Percentiles rank a stretch among this genome's conserved stretches.
phyloP scores from a whole-genome alignment of 2,113 vertebrate genomes.

The Tympanuchus pallidicinctus region DNA sequence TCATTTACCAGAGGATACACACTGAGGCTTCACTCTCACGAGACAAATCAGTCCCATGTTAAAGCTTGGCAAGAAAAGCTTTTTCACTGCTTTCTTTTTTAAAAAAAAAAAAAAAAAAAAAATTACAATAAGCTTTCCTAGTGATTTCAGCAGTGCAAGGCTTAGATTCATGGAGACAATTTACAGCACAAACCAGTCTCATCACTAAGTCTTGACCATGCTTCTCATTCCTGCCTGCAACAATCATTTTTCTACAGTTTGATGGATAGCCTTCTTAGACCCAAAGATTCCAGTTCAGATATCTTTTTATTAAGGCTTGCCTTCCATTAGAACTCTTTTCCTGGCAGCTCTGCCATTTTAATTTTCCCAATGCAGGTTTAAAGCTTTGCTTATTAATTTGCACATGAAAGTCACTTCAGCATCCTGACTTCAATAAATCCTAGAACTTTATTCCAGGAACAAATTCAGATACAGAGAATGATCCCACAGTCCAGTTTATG shows the following conservation, averaged over 20 bases:
- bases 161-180: neutral
- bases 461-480: neutral
- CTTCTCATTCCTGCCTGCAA: neutral
- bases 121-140: neutral
- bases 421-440: neutral
- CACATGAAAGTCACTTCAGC: neutral
- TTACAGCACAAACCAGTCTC: neutral
- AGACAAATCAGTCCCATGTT: neutral
- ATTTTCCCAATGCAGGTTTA: neutral
- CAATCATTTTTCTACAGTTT: neutral
- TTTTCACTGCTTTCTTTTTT: neutral
- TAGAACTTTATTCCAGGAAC: neutral
- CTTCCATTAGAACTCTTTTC: neutral
- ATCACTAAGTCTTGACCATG: neutral
- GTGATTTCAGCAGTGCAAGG: neutral
- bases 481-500: neutral
- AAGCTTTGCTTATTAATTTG: conserved; percentile 21
- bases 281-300: neutral
- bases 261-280: neutral
- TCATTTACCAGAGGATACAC: rapidly evolving
- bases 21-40: neutral
- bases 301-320: neutral
- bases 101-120: neutral
- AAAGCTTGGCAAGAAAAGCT: neutral
- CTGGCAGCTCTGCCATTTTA: neutral